Base-by-base conservation (phyloP, 2,888 invertebrate genomes). In the Branchipolynoe longqiensis region DNA sequence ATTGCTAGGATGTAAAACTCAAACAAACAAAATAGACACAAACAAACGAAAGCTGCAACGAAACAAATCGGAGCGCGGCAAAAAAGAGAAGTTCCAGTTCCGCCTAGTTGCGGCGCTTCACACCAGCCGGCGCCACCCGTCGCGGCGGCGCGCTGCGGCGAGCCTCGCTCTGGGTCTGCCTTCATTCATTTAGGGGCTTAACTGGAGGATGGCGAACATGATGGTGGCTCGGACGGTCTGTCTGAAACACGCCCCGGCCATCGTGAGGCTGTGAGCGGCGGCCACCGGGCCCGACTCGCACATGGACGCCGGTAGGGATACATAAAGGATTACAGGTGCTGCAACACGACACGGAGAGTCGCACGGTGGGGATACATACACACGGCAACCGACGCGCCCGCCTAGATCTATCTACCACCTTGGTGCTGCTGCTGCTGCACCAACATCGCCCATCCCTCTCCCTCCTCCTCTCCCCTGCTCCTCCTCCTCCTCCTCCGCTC, bases 101-200 rank as follows among this genome's bases (percentile, higher is more conserved):
- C n/a, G n/a, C n/a, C n/a, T n/a, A n/a, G n/a, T n/a, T n/a, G n/a
- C n/a, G n/a, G n/a, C n/a, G 48, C 48, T 8, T 48, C 18, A 18
- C 48, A 18, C 8, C 8, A 48, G 48, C 8, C 8, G 48, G 48
- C 48, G 48, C 48, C 48, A 48, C 48, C 8, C 8, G 48, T 48
- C 8, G 48, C 18, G 48, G 8, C 48, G 48, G 48, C 8, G 48
- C 48, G 25, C 1, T 31, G n/a, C n/a, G 4, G 12, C 38, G 22
- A 69, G 69, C 69, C 69, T 69, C 69, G 69, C 33, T 69, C 18
- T 69, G 69, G 69, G 48, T 6, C 18, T 12, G 31, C 22, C n/a
- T 69, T 69, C 69, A 69, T 69, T 69, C 69, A 69, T 38, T 69
- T 69, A 48, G 48, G 8, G 48, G 48, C 18, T 8, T 18, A 18